These are phyloP conservation scores for Trypoxylus dichotomus DNA, from an alignment of 1,140 invertebrate genomes.

Conservation along the genomic window DNA sequence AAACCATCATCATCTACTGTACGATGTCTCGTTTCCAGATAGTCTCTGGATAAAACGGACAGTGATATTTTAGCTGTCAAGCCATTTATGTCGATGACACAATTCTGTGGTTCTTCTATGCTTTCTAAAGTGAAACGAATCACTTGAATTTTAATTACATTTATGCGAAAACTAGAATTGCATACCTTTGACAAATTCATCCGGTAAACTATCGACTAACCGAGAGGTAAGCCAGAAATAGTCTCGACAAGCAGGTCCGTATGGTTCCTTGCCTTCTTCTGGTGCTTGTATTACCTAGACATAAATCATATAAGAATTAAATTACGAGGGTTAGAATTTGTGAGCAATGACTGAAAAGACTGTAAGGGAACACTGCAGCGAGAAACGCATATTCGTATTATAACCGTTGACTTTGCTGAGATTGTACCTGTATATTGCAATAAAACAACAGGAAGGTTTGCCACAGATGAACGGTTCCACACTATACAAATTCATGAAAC, in stretches of 20 bases:
- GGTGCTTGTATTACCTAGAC: constrained; percentile 54
- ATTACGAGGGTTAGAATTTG: no score
- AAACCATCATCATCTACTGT: constrained; percentile 87
- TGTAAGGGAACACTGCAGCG: no score
- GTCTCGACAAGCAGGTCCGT: constrained; percentile 89
- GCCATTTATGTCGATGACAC: constrained; percentile 70
- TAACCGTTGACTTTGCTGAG: no score
- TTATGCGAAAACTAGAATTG: background rate
- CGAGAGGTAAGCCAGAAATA: constrained; percentile 92
- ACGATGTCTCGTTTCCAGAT: constrained; percentile 76
- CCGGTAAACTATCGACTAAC: constrained; percentile 81
- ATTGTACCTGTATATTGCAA: no score
- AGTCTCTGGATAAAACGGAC: constrained; percentile 76
- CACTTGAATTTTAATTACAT: constrained; percentile 23
- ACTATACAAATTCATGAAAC: no score
- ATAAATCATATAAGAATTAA: background rate
- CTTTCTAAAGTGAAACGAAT: constrained; percentile 49
- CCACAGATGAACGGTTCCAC: no score
- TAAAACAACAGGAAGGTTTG: no score
- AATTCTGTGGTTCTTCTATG: constrained; percentile 58
- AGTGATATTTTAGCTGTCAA: constrained; percentile 75
- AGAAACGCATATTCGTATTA: no score
- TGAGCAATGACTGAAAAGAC: no score
- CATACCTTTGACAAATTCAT: constrained; percentile 73
- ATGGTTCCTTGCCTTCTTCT: constrained; percentile 88